Base-by-base conservation (phyloP, 2,888 invertebrate genomes). In the Plemyria rubiginata region DNA sequence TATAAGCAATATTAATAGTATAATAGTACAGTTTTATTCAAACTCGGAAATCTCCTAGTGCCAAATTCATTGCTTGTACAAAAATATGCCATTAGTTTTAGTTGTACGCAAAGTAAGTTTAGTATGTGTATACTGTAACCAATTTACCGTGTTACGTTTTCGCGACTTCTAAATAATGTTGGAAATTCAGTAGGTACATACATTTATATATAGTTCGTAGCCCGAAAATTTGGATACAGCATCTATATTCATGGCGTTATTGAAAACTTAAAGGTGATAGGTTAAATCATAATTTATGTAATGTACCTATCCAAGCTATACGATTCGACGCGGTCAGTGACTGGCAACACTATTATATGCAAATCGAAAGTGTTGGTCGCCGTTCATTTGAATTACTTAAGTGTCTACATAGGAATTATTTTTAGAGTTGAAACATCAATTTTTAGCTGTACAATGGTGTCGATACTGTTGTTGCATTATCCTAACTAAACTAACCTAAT, bases 11-110 rank as follows among this genome's bases (percentile, higher is more conserved):
- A 6, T 45, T 2, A 40, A 13, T 13, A 11, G 32, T n/a, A n/a
- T n/a, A n/a, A n/a, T n/a, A n/a, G 8, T 36, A 48, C 52, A 32
- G 40, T 54, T 50, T 16, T 45, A 54, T 54, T 15, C 8, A 11
- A 38, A 11, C 29, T 15, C 43, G 46, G 63, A 69, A 79, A 70
- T 86, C 85, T 87, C 86, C 70, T 73, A 75, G 88, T 89, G 87
- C 89, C 88, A 90, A 88, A 87, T 75, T 73, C 66, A 70, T 80
- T 80, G 82, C 80, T 84, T 85, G 84, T 87, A 87, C 81, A 87
- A 88, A 83, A 81, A 73, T 71, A 77, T 85, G 87, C 85, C 85
- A 85, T 86, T 80, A 73, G 69, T 68, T 73, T 71, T 70, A 73
- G 70, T 54, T 64, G 57, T 64, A 57, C 29, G 48, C 16, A 22